Percentiles rank a stretch among this genome's conserved stretches.
Evolutionary conservation across 2,888 invertebrate genomes (phyloP).

Genomic region (Epinotia demarniana): DNA sequence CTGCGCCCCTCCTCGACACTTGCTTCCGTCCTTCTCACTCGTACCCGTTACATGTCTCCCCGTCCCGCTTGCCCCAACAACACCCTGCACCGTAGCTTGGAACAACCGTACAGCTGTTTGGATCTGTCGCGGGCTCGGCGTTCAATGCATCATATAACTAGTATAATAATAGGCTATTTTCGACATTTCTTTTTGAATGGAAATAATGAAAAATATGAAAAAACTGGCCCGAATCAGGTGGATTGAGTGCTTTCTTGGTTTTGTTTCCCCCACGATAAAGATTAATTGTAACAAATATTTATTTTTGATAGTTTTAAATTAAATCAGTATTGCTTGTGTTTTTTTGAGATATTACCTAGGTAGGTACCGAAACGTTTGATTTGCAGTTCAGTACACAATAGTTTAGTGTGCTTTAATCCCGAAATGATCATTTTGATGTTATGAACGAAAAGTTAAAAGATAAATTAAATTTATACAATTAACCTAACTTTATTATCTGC

Average conservation of each 20-base stretch:
- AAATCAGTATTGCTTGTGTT: neutral
- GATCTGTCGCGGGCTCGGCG: slow-evolving; percentile 65
- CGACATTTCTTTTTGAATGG: slow-evolving; percentile 30
- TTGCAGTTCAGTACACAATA: no score
- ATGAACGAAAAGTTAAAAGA: no score
- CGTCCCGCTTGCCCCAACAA: slow-evolving; percentile 64
- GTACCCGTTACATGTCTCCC: slow-evolving; percentile 52
- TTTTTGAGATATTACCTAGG: neutral
- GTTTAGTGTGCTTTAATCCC: no score
- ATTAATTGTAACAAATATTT: neutral
- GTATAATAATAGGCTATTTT: slow-evolving; percentile 63
- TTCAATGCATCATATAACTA: slow-evolving; percentile 71
- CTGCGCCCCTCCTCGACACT: slow-evolving; percentile 72
- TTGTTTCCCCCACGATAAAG: slow-evolving; percentile 2
- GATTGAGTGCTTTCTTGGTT: slow-evolving; percentile 2
- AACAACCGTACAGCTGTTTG: slow-evolving; percentile 77
- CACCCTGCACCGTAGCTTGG: slow-evolving; percentile 64
- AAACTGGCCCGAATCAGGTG: slow-evolving; percentile 32
- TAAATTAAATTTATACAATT: no score
- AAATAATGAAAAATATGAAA: slow-evolving; percentile 21
- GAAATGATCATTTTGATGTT: no score
- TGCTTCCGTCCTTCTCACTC: slow-evolving; percentile 59
- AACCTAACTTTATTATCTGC: neutral
- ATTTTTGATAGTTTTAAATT: neutral
- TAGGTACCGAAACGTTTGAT: no score